Percentiles rank a stretch among this genome's conserved stretches.
Evolutionary conservation across 2,888 invertebrate species (phyloP).

Genomic region (Himalopsyche japonica): DNA sequence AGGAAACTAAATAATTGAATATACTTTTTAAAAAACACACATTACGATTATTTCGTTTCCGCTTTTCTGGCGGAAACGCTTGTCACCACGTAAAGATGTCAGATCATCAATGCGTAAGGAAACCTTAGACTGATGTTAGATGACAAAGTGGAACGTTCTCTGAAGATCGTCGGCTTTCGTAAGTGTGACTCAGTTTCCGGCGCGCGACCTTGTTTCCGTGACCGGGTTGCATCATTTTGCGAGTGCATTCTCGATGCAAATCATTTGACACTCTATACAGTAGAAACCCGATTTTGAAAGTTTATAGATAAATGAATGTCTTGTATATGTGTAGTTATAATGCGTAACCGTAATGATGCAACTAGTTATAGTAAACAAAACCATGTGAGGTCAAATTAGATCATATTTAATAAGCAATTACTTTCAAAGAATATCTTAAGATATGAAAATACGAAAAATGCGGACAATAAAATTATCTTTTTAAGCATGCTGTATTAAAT

Average conservation of each 20-base stretch:
- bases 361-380: background rate
- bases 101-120: background rate
- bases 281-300: background rate
- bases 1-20: too few relatives aligned
- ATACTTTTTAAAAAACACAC: too few relatives aligned
- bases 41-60: background rate
- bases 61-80: background rate
- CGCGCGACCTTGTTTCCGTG: conserved; percentile 12
- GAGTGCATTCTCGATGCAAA: background rate
- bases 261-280: background rate
- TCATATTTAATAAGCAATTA: too few relatives aligned
- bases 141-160: background rate
- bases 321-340: background rate
- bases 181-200: conserved; percentile 1
- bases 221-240: conserved; percentile 16
- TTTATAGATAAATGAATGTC: background rate
- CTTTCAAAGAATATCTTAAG: too few relatives aligned
- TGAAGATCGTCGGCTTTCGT: background rate
- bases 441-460: too few relatives aligned
- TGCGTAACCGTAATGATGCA: background rate
- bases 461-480: too few relatives aligned
- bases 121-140: background rate
- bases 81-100: background rate
- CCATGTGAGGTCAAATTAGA: background rate
- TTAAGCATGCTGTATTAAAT: too few relatives aligned